Percentiles rank a stretch among this genome's conserved stretches.
These are phyloP conservation scores for Saguinus midas DNA, from an alignment of 2,113 vertebrate species.

Conservation along the genomic window DNA sequence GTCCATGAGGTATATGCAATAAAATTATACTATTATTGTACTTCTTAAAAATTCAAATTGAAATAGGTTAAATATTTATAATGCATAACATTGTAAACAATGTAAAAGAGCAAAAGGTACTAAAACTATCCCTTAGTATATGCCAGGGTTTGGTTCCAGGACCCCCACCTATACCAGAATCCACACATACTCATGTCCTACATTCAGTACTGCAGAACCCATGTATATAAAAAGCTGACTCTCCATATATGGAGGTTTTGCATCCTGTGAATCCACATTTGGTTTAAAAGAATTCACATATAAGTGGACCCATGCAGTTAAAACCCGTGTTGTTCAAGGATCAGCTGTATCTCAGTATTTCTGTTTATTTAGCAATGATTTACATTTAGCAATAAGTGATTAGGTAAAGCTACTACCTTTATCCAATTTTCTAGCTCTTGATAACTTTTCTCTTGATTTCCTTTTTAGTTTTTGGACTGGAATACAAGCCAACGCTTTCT, in stretches of 20 bases:
- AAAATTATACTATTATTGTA: background rate
- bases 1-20: background rate
- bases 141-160: background rate
- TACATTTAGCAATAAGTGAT: background rate
- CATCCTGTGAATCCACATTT: background rate
- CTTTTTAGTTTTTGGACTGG: slow-evolving; percentile 87
- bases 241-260: background rate
- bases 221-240: background rate
- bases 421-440: slow-evolving; percentile 85
- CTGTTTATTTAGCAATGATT: slow-evolving; percentile 4
- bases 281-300: background rate
- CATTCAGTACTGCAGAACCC: background rate
- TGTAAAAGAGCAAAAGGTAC: background rate
- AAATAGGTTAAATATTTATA: background rate
- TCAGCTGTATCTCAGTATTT: background rate
- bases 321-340: background rate
- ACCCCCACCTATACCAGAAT: background rate
- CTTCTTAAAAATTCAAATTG: slow-evolving; percentile 25
- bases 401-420: slow-evolving; percentile 85
- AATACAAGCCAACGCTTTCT: slow-evolving; percentile 88
- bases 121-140: background rate
- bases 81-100: background rate
- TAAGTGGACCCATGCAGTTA: background rate
- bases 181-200: background rate
- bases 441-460: slow-evolving; percentile 87